Evolutionary conservation across 1,140 invertebrate species (phyloP).

Genomic region (Asobara japonica): DNA sequence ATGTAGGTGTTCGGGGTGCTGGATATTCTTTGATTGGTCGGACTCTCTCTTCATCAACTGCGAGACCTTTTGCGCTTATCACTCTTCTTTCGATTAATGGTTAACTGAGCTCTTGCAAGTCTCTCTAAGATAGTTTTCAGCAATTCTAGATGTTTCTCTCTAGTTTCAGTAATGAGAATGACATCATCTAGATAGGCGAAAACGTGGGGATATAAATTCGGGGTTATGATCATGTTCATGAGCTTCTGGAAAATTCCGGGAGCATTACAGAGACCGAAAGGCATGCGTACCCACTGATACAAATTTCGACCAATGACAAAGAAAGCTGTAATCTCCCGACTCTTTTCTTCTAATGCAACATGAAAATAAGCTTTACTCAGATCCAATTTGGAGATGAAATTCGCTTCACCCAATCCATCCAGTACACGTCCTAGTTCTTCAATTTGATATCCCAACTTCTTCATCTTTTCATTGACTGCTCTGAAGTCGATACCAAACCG

Average conservation of each 20-base stretch:
- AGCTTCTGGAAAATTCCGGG: conserved; percentile 47
- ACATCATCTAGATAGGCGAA: conserved; percentile 41
- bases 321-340: not conserved
- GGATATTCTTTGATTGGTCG: conserved; percentile 22
- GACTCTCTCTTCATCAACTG: conserved; percentile 30
- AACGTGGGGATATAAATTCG: conserved; percentile 20
- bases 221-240: conserved; percentile 37
- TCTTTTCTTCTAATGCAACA: not conserved
- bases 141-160: conserved; percentile 28
- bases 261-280: conserved; percentile 50
- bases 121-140: conserved; percentile 13
- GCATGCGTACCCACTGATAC: conserved; percentile 50
- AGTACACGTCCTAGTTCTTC: not conserved
- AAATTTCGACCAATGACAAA: conserved; percentile 39
- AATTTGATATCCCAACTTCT: not conserved
- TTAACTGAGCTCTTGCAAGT: conserved; percentile 5
- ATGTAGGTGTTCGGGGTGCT: not conserved
- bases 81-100: conserved; percentile 26
- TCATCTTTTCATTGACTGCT: not conserved
- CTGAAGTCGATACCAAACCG: not conserved
- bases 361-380: not conserved
- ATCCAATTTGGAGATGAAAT: not conserved
- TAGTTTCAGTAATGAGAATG: conserved; percentile 34
- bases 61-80: conserved; percentile 20
- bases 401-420: not conserved